A percentile compares a stretch with the other conserved stretches of the same genome.
phyloP scores from a whole-genome alignment of 2,888 invertebrate species.

The Meiosimyza platycephala region DNA sequence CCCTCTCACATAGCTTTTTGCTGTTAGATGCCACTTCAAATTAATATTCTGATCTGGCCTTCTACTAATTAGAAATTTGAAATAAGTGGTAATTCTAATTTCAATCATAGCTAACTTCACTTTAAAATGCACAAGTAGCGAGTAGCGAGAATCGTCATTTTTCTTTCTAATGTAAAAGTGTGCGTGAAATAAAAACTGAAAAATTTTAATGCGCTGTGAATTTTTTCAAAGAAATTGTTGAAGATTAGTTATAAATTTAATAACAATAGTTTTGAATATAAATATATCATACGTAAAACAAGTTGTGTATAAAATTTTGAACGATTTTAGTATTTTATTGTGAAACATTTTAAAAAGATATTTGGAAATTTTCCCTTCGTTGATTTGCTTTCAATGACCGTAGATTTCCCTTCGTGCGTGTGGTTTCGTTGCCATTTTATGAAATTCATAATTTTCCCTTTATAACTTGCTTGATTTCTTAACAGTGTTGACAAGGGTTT shows the following conservation, averaged over 20 bases:
- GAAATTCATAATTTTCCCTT: background rate
- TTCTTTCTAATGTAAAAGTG: slow-evolving; percentile 4
- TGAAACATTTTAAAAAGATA: too few relatives aligned
- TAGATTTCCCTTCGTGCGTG: background rate
- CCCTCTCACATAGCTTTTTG: too few relatives aligned
- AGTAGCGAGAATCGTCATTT: background rate
- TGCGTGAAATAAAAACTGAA: slow-evolving; percentile 6
- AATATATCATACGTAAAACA: too few relatives aligned
- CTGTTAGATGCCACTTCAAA: too few relatives aligned
- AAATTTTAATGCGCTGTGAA: slow-evolving; percentile 24
- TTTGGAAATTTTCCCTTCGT: slow-evolving; percentile 23
- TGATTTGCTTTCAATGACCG: background rate
- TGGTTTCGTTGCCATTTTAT: slow-evolving; percentile 7
- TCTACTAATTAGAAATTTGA: too few relatives aligned
- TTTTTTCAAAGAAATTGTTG: slow-evolving; percentile 1
- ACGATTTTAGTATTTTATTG: too few relatives aligned
- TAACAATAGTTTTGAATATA: background rate
- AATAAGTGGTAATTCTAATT: too few relatives aligned
- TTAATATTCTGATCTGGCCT: too few relatives aligned
- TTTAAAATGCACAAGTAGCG: too few relatives aligned
- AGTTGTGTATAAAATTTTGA: too few relatives aligned
- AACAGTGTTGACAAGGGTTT: too few relatives aligned
- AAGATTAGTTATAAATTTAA: background rate
- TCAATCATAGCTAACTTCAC: too few relatives aligned
- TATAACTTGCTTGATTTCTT: background rate